Evolutionary conservation across 2,888 invertebrate species (phyloP), one percentile per base, ranked within the genome.

Genomic region (Abscondita cerata): DNA sequence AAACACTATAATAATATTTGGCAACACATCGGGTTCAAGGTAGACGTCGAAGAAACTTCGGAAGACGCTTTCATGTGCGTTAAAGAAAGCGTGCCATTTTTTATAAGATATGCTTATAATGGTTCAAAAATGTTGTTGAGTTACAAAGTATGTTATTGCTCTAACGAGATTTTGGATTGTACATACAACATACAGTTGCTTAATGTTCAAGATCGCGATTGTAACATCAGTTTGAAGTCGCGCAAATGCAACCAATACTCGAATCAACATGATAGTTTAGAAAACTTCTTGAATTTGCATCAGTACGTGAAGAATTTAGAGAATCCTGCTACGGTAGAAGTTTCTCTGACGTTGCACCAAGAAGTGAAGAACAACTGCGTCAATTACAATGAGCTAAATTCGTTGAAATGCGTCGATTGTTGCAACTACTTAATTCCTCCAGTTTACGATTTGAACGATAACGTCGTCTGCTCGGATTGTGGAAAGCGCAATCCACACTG

Each of bases 331-430:
- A 1, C 12, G 1, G 18, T 52, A 2, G 25, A 15, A 0, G 13
- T 52, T 5, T 38, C 20, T 38, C 15, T 52, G n/a, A 5, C 31
- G 1, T 13, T 50, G 18, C 9, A 33, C 19, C 57, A 44, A 41
- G 5, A 8, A 4, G 12, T 31, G 20, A 34, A 34, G 15, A 20
- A 46, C 25, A 11, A 9, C 8, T 12, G 19, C 1, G 31, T 47
- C n/a, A n/a, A 34, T 52, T 16, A 38, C 11, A 15, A 53, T 1
- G 2, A 46, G 2, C 18, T 59, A 4, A 53, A 52, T 25, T 40
- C 52, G 12, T 25, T 59, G 38, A 52, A 52, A n/a, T 59, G 59
- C n/a, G 11, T 20, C 9, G 15, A 19, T 6, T 59, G 59, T 31
- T 36, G 9, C 11, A 36, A 48, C 16, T 59, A 52, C 18, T 12